Base-by-base conservation (phyloP, 2,888 invertebrate genomes). In the Drosophila anomalipes region DNA sequence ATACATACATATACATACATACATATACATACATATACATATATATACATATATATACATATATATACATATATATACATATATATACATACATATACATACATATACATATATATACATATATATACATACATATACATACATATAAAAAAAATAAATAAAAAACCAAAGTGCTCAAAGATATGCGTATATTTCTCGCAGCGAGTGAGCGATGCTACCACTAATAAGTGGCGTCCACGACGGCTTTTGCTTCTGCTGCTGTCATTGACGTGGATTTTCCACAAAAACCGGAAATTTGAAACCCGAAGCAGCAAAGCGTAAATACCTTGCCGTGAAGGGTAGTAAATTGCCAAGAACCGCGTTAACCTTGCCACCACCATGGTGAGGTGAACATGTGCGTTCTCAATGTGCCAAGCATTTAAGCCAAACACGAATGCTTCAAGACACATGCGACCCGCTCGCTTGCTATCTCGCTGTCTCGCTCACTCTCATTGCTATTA, bases 401-500 rank as follows among this genome's bases (percentile, higher is more conserved):
- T 64, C 62, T 28, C 56, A 67, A 32, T 51, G 79, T 57, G 60
- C 52, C 74, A 65, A 74, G 67, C 79, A 72, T 72, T 81, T 72
- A 74, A 78, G 75, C 75, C 71, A 72, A 69, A 69, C 71, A 66
- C 79, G 69, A 84, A 52, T 63, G 52, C 63, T 39, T 41, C 66
- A 62, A 64, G 79, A 68, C 81, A 84, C 81, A 82, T 84, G 81
- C 74, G 82, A 79, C 82, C 52, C 54, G 44, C 30, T 35, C 56
- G 53, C 41, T 72, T 62, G 30, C 53, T 6, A 22, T 44, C 12
- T 22, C 14, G 14, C 22, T 44, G 7, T 47, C 22, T 52, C 16
- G 35, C 57, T 47, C 16, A 14, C 49, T 72, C 65, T 39, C 63
- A 81, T 71, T 81, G 72, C 77, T 56, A 56, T 64, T 70, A 70